Conservation (phyloP, 2,113 vertebrate genomes). For the Corythornis cristatus region DNA sequence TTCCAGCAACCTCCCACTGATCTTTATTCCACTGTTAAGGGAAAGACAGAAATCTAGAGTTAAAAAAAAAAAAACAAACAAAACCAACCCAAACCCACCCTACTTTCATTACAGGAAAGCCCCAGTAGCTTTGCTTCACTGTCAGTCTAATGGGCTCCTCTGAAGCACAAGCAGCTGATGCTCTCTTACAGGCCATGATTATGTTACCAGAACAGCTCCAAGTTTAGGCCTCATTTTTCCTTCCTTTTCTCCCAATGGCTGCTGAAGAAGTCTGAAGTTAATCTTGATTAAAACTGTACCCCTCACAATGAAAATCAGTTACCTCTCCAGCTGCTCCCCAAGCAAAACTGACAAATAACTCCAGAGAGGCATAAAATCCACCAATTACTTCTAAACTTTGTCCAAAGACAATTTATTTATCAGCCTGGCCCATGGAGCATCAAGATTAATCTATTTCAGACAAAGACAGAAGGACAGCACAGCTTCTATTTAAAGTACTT, state of each 20-base stretch:
- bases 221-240: conserved; percentile 1
- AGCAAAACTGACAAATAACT: conserved; percentile 35
- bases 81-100: too few species aligned
- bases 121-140: background rate
- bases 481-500: background rate
- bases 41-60: background rate
- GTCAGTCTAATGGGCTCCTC: background rate
- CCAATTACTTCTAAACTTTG: conserved; percentile 22
- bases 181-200: background rate
- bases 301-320: background rate
- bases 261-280: background rate
- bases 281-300: background rate
- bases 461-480: background rate
- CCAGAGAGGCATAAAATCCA: conserved; percentile 4
- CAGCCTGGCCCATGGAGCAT: background rate
- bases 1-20: conserved; percentile 91
- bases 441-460: background rate
- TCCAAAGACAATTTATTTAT: conserved; percentile 20
- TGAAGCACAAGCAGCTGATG: background rate
- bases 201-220: background rate
- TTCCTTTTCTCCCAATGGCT: background rate
- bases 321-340: conserved; percentile 11
- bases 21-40: conserved; percentile 89
- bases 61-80: background rate
- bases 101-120: background rate